These are phyloP conservation scores for Lepidurus apus DNA, from an alignment of 1,140 invertebrate species.

Conservation along the genomic window DNA sequence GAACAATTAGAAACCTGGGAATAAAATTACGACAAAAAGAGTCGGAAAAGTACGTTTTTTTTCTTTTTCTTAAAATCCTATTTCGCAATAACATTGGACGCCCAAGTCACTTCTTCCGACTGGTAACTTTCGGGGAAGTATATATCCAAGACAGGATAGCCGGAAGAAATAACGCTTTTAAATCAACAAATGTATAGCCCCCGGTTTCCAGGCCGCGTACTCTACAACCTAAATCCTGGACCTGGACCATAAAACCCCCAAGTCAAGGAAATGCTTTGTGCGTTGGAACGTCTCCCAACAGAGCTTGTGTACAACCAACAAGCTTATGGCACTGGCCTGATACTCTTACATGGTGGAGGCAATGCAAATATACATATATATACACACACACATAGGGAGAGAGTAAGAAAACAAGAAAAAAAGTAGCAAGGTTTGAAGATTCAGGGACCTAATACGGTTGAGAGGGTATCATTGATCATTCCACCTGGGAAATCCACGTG, in stretches of 20 bases:
- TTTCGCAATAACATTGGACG: no score
- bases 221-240: not conserved
- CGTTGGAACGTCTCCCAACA: not conserved
- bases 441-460: not conserved
- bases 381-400: not conserved
- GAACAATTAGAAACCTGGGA: no score
- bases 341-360: not conserved
- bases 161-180: constrained; percentile 2
- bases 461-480: constrained; percentile 7
- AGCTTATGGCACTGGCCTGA: not conserved
- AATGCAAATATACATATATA: not conserved
- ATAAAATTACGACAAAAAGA: no score
- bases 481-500: constrained; percentile 20
- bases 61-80: no score
- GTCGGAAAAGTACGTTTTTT: no score
- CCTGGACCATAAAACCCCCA: not conserved
- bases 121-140: not conserved
- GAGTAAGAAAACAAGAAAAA: not conserved
- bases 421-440: not conserved
- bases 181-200: constrained; percentile 4
- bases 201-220: not conserved
- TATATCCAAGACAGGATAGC: not conserved
- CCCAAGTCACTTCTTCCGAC: no score
- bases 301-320: not conserved
- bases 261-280: not conserved